A percentile compares a stretch with the other conserved stretches of the same genome.
Evolutionary conservation across 2,113 vertebrate genomes (phyloP).

Genomic region (Grallaria varia): DNA sequence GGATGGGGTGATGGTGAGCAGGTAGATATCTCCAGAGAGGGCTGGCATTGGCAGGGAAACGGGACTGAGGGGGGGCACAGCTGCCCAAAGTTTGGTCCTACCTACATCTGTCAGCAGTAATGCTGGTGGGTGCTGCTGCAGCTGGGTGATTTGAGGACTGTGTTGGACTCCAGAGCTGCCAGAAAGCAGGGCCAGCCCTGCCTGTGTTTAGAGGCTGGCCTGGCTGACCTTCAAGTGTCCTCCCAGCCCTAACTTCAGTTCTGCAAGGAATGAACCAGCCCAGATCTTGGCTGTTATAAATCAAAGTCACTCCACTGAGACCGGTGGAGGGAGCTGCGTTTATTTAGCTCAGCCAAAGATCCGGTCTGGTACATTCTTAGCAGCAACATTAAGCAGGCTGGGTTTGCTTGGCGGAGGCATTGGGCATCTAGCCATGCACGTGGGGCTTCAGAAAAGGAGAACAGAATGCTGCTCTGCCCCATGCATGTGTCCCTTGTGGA

Average conservation of each 20-base stretch:
- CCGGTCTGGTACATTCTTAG: slow-evolving; percentile 53
- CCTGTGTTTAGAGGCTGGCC: not conserved
- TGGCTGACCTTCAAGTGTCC: slow-evolving; percentile 58
- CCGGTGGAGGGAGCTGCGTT: slow-evolving; percentile 12
- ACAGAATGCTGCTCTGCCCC: not conserved
- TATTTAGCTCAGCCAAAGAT: slow-evolving; percentile 53
- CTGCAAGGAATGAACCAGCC: slow-evolving; percentile 20
- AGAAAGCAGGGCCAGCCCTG: not conserved
- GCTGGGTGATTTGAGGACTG: not conserved
- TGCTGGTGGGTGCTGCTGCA: rapidly evolving
- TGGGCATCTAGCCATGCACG: not conserved
- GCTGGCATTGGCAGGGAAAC: not conserved
- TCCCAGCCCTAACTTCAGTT: slow-evolving; percentile 39
- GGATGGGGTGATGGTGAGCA: not conserved
- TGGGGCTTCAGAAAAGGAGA: not conserved
- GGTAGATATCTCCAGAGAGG: not conserved
- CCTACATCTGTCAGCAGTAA: not conserved
- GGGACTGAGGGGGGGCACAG: not conserved
- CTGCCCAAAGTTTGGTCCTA: not conserved
- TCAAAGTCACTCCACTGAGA: slow-evolving; percentile 46
- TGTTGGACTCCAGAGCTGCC: not conserved
- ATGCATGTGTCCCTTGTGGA: rapidly evolving
- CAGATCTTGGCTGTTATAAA: slow-evolving; percentile 54
- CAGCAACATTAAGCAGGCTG: slow-evolving; percentile 13
- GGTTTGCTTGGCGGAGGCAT: not conserved